Evolutionary conservation across 37 sponge, comb jelly and placozoan species (phyloP).

Genomic region (Hormiphora californensis): DNA sequence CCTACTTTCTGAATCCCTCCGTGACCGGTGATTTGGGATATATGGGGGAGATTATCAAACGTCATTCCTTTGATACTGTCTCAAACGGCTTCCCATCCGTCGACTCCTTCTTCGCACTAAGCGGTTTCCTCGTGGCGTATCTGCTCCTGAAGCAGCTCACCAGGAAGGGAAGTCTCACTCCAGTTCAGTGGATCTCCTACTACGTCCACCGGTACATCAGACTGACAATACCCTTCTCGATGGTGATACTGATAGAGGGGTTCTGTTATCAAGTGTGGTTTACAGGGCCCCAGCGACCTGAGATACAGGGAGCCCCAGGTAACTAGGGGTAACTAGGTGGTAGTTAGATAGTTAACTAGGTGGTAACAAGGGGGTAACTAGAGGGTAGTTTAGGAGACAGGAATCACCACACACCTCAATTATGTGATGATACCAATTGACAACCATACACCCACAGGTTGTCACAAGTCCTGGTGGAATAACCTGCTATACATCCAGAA

Average conservation of each 20-base stretch:
- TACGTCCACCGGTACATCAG: slow-evolving; percentile 35
- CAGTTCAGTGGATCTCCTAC: neutral
- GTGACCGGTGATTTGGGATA: too few species aligned
- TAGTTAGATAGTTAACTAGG: too few species aligned
- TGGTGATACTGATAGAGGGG: slow-evolving; percentile 39
- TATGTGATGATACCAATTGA: too few species aligned
- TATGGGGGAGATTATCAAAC: neutral
- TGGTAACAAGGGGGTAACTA: too few species aligned
- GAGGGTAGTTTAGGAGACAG: too few species aligned
- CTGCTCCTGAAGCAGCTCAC: slow-evolving; percentile 17
- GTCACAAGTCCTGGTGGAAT: neutral
- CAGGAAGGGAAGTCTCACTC: neutral
- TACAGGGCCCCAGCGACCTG: too few species aligned
- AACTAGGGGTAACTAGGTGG: too few species aligned
- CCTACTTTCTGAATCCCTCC: too few species aligned
- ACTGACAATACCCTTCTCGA: neutral
- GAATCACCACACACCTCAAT: too few species aligned
- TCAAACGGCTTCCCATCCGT: slow-evolving; percentile 14
- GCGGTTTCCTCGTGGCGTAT: slow-evolving; percentile 36
- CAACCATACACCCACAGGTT: too few species aligned
- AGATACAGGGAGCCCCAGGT: too few species aligned
- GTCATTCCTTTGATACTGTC: neutral
- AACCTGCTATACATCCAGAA: slow-evolving; percentile 1
- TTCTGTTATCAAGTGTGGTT: neutral
- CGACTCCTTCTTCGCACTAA: slow-evolving; percentile 19